Evolutionary conservation across 2,113 vertebrate genomes (phyloP), one percentile per base, ranked within the genome.

Genomic region (Paedocypris sp.): DNA sequence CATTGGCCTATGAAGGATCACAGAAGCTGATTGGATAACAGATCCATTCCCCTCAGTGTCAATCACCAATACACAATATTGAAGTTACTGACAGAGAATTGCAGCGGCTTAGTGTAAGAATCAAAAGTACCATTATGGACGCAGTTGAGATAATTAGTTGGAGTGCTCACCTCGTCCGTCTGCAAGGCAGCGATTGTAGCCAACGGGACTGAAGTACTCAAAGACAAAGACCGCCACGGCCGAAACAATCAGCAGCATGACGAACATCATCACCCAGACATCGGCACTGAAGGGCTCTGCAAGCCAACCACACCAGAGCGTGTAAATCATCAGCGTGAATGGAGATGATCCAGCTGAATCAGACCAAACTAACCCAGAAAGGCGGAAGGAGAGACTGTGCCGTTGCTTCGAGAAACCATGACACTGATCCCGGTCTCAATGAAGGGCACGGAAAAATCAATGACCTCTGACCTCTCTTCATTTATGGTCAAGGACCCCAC

Each of bases 211-310:
- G 83, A 98, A 90, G 84, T 98, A 99, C 73, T 99, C 95, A 63
- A 99, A 99, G 76, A 92, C 85, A 16, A 99, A 98, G 70, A 98
- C 95, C 0, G 94, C 90, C 73, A 97, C 90, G 0, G 94, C 95
- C 3, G 94, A 98, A 73, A 99, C 93, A 4, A 99, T 87, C 67
- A 99, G 89, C 76, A 98, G 84, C 95, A 98, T 98, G 75, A 99
- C 93, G 73, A 99, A 99, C 95, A 99, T 99, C 95, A 99, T 99
- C 66, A 99, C 94, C 94, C 95, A 99, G 60, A 99, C 95, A 0
- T 99, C 95, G 32, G 95, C 95, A 52, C 95, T 99, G 87, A 99
- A 99, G 39, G 95, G 95, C 79, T 98, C 95, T 99, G 73, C 10
- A 67, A 70, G 45, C 77, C 52, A 38, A 54, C 63, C 23, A 53